Conservation (phyloP, 2,797 vertebrate species). For the Loriculus beryllinus region DNA sequence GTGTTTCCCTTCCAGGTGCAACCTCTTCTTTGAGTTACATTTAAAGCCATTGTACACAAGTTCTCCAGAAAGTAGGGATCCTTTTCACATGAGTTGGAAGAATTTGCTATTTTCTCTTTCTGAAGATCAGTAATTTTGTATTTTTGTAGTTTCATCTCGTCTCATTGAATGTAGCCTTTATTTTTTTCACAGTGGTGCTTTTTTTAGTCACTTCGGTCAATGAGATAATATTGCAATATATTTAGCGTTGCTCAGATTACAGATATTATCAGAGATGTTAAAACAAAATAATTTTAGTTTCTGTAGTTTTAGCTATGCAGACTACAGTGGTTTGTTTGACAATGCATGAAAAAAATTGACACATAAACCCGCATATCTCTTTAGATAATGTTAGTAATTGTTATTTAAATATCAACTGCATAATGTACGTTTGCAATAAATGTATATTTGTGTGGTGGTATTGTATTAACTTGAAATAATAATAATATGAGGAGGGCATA, state of each 20-base stretch:
- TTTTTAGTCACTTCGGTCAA: neutral
- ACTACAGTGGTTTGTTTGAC: neutral
- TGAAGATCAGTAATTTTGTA: neutral
- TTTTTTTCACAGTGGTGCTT: neutral
- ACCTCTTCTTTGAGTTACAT: neutral
- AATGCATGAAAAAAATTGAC: neutral
- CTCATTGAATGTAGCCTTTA: neutral
- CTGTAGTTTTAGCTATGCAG: neutral
- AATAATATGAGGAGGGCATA: neutral
- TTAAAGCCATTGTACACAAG: neutral
- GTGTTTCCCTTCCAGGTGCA: neutral
- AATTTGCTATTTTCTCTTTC: neutral
- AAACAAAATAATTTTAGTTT: neutral
- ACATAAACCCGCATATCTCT: fast-evolving
- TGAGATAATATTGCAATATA: neutral
- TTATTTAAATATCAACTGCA: neutral
- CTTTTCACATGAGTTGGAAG: neutral
- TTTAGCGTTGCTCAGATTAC: neutral
- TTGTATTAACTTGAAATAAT: neutral
- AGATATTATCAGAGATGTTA: neutral
- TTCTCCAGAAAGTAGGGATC: neutral
- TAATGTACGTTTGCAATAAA: neutral
- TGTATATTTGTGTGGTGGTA: neutral
- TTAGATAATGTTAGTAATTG: neutral
- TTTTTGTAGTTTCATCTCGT: neutral